Percentiles rank a stretch among this genome's conserved stretches.
Conservation (phyloP, 2,888 invertebrate genomes). For the Ferrisia virgata region DNA sequence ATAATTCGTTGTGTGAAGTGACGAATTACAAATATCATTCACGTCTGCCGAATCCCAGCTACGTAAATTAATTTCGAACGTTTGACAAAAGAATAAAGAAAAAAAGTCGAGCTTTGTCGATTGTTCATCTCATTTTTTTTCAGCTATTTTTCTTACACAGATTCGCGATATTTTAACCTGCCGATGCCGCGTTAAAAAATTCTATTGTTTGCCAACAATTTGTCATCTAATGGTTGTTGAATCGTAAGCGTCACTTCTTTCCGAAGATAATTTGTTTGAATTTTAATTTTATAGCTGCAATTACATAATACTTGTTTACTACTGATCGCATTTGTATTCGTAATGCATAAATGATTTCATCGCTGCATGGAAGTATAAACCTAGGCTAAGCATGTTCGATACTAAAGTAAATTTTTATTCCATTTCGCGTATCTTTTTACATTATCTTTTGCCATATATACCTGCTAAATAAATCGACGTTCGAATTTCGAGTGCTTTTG, state of each 20-base stretch:
- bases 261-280: background rate
- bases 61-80: background rate
- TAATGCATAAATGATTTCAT: background rate
- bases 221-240: background rate
- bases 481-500: background rate
- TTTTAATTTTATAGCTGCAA: background rate
- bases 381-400: background rate
- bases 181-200: background rate
- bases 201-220: background rate
- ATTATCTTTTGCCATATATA: background rate
- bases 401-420: background rate
- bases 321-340: background rate
- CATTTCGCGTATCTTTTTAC: background rate
- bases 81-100: background rate
- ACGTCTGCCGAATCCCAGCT: background rate
- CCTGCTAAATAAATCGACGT: background rate
- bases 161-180: background rate
- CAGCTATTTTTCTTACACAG: background rate
- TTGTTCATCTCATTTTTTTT: background rate
- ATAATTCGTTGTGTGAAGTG: background rate
- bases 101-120: background rate
- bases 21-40: background rate
- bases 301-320: slow-evolving; percentile 30
- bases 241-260: background rate
- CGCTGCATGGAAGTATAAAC: background rate